Conservation (phyloP, 2,888 invertebrate species). For the Spatulosminthurus flaviceps region DNA sequence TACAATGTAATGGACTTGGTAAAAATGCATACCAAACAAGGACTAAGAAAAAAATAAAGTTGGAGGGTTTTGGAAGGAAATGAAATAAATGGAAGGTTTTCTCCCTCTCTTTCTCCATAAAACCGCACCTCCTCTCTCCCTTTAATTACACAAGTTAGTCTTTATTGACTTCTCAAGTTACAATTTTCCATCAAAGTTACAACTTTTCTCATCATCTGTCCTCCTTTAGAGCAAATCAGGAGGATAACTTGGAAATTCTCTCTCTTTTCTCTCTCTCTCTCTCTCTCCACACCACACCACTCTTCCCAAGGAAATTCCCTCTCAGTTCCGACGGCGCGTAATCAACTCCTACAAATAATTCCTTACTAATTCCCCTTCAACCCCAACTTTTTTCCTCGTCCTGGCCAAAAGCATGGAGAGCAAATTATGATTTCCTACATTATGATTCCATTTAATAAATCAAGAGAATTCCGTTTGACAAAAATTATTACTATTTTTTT, state of each 20-base stretch:
- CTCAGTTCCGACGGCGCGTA: too few relatives aligned
- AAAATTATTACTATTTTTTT: too few relatives aligned
- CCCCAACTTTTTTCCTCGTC: too few relatives aligned
- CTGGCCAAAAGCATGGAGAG: too few relatives aligned
- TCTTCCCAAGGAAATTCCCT: too few relatives aligned
- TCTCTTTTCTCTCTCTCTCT: not conserved
- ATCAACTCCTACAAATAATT: too few relatives aligned
- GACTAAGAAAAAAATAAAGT: not conserved
- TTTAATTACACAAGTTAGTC: slow-evolving; percentile 36
- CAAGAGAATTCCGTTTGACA: too few relatives aligned
- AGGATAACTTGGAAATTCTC: not conserved
- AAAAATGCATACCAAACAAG: not conserved
- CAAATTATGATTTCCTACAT: too few relatives aligned
- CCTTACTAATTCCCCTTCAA: too few relatives aligned
- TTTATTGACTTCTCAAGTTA: slow-evolving; percentile 37
- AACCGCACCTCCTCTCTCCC: not conserved
- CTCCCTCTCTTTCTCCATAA: not conserved
- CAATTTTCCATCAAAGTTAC: not conserved
- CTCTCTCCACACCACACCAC: too few relatives aligned
- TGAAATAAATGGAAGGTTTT: not conserved
- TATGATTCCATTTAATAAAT: too few relatives aligned
- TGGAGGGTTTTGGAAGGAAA: not conserved
- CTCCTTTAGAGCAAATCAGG: not conserved
- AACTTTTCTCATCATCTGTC: slow-evolving; percentile 38
- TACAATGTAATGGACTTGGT: not conserved